phyloP scores from a whole-genome alignment of 2,888 invertebrate species.

The Melanostoma scalare region DNA sequence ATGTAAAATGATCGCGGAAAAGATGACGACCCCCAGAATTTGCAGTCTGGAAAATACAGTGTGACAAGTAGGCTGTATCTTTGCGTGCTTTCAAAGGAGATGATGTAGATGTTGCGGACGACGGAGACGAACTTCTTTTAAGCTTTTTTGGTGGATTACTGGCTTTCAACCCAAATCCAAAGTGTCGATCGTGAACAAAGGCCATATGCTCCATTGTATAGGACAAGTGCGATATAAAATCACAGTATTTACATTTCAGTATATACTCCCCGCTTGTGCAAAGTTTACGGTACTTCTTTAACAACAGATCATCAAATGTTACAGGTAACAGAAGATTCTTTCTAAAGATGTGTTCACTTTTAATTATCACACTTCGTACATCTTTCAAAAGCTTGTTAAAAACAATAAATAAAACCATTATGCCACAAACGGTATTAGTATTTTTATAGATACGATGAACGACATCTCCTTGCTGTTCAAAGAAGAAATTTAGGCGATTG shows the following conservation, averaged over 20 bases:
- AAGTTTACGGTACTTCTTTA: not conserved
- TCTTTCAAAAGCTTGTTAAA: not conserved
- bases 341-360: not conserved
- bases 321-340: not conserved
- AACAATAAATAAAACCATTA: not conserved
- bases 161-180: not conserved
- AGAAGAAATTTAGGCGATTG: not conserved
- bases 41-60: not conserved
- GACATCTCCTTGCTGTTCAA: not conserved
- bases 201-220: not conserved
- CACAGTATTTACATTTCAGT: not conserved
- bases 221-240: not conserved
- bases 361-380: not conserved
- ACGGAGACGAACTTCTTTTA: not conserved
- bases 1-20: too few relatives aligned
- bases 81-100: too few relatives aligned
- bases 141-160: not conserved
- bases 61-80: not conserved
- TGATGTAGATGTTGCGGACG: too few relatives aligned
- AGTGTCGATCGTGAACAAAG: not conserved
- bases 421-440: not conserved
- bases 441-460: not conserved
- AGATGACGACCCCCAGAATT: too few relatives aligned
- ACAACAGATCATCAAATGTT: not conserved
- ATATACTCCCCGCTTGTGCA: not conserved